phyloP scores from a whole-genome alignment of 2,113 vertebrate genomes.

The Centropristis striata region DNA sequence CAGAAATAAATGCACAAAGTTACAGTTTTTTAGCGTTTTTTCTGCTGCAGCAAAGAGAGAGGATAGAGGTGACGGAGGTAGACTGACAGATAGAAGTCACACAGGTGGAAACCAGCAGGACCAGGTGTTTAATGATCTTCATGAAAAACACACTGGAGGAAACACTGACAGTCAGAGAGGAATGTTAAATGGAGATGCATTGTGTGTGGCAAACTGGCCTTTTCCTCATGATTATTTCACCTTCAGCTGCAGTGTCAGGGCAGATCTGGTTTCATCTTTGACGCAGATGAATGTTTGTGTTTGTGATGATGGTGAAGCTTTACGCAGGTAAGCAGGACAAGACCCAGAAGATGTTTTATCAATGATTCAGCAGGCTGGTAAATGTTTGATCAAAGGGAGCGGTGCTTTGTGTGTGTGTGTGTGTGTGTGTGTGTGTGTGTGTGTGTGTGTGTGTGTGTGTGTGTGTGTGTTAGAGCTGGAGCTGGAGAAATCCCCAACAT shows the following conservation, averaged over 20 bases:
- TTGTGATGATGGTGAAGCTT: not conserved
- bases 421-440: no score
- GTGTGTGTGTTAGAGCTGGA: no score
- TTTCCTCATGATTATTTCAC: slow-evolving; percentile 1
- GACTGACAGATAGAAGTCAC: slow-evolving; percentile 1
- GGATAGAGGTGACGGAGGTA: not conserved
- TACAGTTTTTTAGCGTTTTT: no score
- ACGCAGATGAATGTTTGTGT: not conserved
- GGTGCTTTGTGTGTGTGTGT: not conserved
- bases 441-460: not conserved
- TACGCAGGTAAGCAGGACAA: slow-evolving; percentile 5
- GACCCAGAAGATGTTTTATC: slow-evolving; percentile 23
- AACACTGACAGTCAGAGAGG: not conserved
- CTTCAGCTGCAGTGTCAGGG: slow-evolving; percentile 5
- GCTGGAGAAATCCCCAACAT: slow-evolving; percentile 7
- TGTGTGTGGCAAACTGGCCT: not conserved
- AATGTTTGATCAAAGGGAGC: slow-evolving; percentile 54
- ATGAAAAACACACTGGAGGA: not conserved
- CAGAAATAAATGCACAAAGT: no score
- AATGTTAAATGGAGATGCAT: not conserved
- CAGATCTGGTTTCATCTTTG: not conserved
- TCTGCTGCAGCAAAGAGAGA: not conserved
- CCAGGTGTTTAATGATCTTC: slow-evolving; percentile 14
- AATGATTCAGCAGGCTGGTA: slow-evolving; percentile 40
- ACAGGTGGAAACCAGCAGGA: slow-evolving; percentile 42